Conservation (phyloP, 1,140 invertebrate species). For the Ostrea denselamellosa region DNA sequence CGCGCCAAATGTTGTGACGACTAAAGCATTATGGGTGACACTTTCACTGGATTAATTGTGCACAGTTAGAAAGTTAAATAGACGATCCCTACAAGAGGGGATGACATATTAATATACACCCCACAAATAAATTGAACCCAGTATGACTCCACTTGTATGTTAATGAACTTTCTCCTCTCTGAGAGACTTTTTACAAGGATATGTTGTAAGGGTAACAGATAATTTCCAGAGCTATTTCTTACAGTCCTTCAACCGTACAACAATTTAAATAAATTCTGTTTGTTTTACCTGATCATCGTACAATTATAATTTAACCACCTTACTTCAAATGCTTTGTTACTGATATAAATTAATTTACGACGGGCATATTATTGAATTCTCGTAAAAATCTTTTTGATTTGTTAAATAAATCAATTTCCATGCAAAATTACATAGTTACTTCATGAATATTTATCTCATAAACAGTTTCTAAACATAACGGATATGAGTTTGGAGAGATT, state of each 20-base stretch:
- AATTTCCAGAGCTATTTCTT: background rate
- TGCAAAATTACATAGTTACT: no score
- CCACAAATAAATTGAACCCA: conserved; percentile 24
- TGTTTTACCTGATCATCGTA: no score
- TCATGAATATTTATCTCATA: no score
- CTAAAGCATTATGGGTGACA: conserved; percentile 25
- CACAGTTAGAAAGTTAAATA: conserved; percentile 38
- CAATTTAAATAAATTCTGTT: background rate
- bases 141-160: conserved; percentile 15
- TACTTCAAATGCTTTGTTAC: no score
- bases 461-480: no score
- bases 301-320: no score
- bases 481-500: background rate
- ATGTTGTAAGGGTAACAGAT: conserved; percentile 4
- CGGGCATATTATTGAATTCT: no score
- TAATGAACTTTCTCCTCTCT: conserved; percentile 19
- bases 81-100: background rate
- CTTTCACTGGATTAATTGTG: conserved; percentile 35
- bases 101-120: conserved; percentile 44
- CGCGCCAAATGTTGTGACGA: conserved; percentile 37
- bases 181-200: conserved; percentile 5
- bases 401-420: no score
- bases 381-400: no score
- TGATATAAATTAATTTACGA: no score
- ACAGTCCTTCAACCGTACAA: background rate